phyloP scores from a whole-genome alignment of 2,888 invertebrate genomes.

The Lithodes maja region DNA sequence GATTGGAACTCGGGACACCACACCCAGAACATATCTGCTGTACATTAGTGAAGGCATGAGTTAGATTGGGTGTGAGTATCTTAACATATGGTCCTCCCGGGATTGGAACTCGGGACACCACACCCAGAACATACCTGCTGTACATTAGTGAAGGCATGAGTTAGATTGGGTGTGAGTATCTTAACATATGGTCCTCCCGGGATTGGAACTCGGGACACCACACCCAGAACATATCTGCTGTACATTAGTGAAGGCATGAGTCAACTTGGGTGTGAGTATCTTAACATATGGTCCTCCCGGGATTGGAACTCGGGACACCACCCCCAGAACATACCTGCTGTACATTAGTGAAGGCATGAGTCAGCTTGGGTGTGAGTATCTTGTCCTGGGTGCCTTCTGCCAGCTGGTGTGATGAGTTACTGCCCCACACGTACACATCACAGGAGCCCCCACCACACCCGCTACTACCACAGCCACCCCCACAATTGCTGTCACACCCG shows the following conservation, averaged over 20 bases:
- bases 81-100: too few relatives aligned
- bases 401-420: slow-evolving; percentile 81
- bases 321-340: slow-evolving; percentile 76
- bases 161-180: not conserved
- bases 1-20: too few relatives aligned
- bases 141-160: not conserved
- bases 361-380: slow-evolving; percentile 78
- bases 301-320: not conserved
- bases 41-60: too few relatives aligned
- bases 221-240: not conserved
- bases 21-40: too few relatives aligned
- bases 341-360: slow-evolving; percentile 78
- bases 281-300: not conserved
- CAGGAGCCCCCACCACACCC: slow-evolving; percentile 72
- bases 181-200: too few relatives aligned
- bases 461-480: slow-evolving; percentile 39
- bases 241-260: not conserved
- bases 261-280: not conserved
- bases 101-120: too few relatives aligned
- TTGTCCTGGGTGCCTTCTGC: slow-evolving; percentile 80
- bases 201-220: too few relatives aligned
- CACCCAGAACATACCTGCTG: not conserved
- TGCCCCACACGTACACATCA: slow-evolving; percentile 81
- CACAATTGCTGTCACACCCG: slow-evolving; percentile 56
- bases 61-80: too few relatives aligned